Evolutionary conservation across 2,113 vertebrate genomes (phyloP).

Genomic region (Myxocyprinus asiaticus): DNA sequence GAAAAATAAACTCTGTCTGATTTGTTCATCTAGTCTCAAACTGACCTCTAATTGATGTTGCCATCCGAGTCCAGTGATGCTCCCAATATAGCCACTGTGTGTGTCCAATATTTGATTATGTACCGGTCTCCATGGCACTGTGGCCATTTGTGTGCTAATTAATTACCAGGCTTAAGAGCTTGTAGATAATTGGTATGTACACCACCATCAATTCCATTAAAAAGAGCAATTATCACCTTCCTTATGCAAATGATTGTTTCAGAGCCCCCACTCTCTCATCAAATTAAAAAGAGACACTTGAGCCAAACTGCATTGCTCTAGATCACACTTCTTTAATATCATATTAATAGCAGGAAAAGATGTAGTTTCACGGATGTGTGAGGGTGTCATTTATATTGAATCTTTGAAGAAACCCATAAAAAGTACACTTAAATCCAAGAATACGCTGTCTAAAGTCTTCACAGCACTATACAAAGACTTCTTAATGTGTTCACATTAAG

Average conservation of each 20-base stretch:
- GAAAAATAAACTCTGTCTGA: slow-evolving; percentile 16
- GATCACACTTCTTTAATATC: slow-evolving; percentile 39
- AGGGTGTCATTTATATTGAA: background rate
- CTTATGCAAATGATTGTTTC: slow-evolving; percentile 46
- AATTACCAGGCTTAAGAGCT: slow-evolving; percentile 57
- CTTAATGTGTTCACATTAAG: too few relatives aligned
- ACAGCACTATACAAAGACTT: too few relatives aligned
- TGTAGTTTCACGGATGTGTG: too few relatives aligned
- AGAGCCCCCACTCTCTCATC: slow-evolving; percentile 29
- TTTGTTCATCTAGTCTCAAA: slow-evolving; percentile 41
- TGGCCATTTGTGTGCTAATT: slow-evolving; percentile 54
- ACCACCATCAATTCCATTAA: slow-evolving; percentile 56
- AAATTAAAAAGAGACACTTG: slow-evolving; percentile 49
- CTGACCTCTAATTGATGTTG: slow-evolving; percentile 52
- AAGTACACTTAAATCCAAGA: background rate
- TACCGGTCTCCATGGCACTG: slow-evolving; percentile 36
- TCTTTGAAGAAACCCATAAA: slow-evolving; percentile 8
- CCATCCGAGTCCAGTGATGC: slow-evolving; percentile 28
- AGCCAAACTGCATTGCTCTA: slow-evolving; percentile 26
- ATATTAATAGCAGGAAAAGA: slow-evolving; percentile 34
- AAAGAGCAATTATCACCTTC: slow-evolving; percentile 56
- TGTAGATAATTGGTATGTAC: slow-evolving; percentile 57
- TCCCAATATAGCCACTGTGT: slow-evolving; percentile 32
- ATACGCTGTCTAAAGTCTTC: background rate
- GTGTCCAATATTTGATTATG: slow-evolving; percentile 50